Percentiles rank a stretch among this genome's conserved stretches.
These are phyloP conservation scores for Netelia fuscicornis DNA, from an alignment of 2,888 invertebrate genomes.

Conservation along the genomic window DNA sequence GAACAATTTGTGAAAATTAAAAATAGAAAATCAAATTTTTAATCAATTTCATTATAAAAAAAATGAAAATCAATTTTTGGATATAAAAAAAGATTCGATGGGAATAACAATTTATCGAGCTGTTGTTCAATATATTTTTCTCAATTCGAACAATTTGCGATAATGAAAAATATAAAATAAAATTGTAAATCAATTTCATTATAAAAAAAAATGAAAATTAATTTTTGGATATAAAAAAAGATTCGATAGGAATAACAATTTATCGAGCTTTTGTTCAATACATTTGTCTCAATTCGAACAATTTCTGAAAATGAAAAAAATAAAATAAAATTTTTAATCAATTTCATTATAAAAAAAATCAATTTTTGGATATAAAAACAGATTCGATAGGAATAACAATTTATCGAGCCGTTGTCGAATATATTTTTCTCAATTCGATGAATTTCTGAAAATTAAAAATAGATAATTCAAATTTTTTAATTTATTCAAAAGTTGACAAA, in stretches of 20 bases:
- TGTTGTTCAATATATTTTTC: neutral
- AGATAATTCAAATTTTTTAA: no score
- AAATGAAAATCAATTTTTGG: neutral
- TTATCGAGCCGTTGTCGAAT: neutral
- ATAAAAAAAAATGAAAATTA: neutral
- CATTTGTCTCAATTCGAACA: neutral
- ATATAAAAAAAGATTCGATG: no score
- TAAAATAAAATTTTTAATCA: neutral
- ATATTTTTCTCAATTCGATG: neutral
- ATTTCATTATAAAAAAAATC: neutral
- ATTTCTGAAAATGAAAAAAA: neutral
- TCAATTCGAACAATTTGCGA: neutral
- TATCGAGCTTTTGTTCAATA: neutral
- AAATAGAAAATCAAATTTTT: neutral
- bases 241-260: neutral
- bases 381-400: neutral
- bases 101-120: neutral
- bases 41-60: neutral
- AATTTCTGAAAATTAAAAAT: neutral
- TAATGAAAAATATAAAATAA: neutral
- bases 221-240: neutral
- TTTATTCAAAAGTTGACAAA: no score
- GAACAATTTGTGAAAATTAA: neutral
- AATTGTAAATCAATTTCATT: neutral
- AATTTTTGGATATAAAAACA: neutral